These are phyloP conservation scores for Lasioglossum malachurum DNA, from an alignment of 2,888 invertebrate species.

Conservation along the genomic window DNA sequence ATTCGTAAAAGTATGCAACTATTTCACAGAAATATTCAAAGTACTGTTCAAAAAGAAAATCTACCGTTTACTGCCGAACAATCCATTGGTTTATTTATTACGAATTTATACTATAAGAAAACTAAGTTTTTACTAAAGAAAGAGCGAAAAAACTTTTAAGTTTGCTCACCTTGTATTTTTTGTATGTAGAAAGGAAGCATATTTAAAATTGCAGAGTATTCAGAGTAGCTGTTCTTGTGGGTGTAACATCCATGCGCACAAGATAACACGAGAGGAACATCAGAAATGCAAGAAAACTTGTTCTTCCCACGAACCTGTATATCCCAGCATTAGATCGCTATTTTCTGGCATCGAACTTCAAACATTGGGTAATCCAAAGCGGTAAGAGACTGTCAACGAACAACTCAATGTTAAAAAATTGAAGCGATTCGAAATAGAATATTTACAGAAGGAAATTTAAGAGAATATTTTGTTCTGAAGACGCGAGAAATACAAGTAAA, in stretches of 20 bases:
- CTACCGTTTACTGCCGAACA: not conserved
- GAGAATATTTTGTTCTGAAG: conserved; percentile 56
- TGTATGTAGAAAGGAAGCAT: conserved; percentile 47
- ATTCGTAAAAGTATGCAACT: no score
- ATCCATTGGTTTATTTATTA: not conserved
- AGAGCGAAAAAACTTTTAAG: not conserved
- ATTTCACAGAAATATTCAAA: no score
- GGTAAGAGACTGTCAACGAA: conserved; percentile 52
- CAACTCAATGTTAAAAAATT: conserved; percentile 56
- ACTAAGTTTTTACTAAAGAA: not conserved
- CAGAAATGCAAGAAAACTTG: conserved; percentile 25
- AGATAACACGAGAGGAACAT: conserved; percentile 32
- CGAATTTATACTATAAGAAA: not conserved
- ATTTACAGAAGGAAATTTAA: conserved; percentile 28
- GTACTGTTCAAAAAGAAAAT: not conserved
- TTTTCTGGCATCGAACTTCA: conserved; percentile 40
- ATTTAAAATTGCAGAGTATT: conserved; percentile 31
- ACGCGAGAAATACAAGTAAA: conserved; percentile 24
- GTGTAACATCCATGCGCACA: conserved; percentile 38
- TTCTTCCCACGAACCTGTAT: conserved; percentile 51
- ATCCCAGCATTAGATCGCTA: conserved; percentile 38
- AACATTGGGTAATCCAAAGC: conserved; percentile 34
- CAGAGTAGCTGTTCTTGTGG: conserved; percentile 1
- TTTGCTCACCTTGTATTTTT: conserved; percentile 55
- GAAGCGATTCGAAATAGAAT: conserved; percentile 33